These are phyloP conservation scores for Peromyscus leucopus DNA, from an alignment of 2,113 vertebrate genomes.

Conservation along the genomic window DNA sequence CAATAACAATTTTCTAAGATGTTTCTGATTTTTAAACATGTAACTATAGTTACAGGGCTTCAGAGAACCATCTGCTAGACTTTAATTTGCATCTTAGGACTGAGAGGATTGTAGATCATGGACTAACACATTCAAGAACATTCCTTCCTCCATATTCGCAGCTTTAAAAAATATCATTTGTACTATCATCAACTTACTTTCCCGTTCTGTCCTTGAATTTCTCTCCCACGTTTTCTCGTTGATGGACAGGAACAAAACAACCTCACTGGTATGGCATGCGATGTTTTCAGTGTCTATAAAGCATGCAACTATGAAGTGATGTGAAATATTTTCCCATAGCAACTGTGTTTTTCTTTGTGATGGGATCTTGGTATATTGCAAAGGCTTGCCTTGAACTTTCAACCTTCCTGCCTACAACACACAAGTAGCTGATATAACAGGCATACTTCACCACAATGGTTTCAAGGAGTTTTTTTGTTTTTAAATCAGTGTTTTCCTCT, in stretches of 20 bases:
- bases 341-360: neutral
- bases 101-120: slow-evolving; percentile 70
- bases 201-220: slow-evolving; percentile 39
- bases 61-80: slow-evolving; percentile 79
- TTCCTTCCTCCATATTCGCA: slow-evolving; percentile 65
- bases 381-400: neutral
- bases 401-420: neutral
- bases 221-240: slow-evolving; percentile 14
- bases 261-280: slow-evolving; percentile 1
- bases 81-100: slow-evolving; percentile 81
- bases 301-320: slow-evolving; percentile 52
- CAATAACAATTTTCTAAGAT: slow-evolving; percentile 66
- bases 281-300: slow-evolving; percentile 26
- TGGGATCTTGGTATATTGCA: neutral
- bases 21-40: slow-evolving; percentile 69
- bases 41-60: slow-evolving; percentile 77
- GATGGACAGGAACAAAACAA: slow-evolving; percentile 68
- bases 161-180: slow-evolving; percentile 51
- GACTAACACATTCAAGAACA: slow-evolving; percentile 63
- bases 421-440: neutral
- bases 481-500: neutral
- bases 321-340: slow-evolving; percentile 21
- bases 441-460: too few relatives aligned
- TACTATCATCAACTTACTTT: slow-evolving; percentile 6
- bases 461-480: neutral